Percentiles rank a stretch among this genome's conserved stretches.
phyloP scores from a whole-genome alignment of 2,113 vertebrate genomes.

The Cyprinus carpio region DNA sequence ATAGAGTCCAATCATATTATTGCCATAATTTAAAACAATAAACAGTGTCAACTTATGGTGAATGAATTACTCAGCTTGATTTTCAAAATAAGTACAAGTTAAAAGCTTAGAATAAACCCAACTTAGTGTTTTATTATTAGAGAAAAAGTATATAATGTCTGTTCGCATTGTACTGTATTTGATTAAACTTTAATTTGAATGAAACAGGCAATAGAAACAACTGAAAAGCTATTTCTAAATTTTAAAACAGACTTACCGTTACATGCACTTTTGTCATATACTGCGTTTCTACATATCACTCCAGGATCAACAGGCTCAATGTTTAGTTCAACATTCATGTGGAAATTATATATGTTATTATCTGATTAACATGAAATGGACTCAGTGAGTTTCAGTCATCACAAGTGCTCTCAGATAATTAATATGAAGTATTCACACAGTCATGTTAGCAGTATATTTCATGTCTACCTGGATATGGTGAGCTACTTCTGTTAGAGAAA shows the following conservation, averaged over 20 bases:
- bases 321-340: not conserved
- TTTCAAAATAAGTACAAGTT: not conserved
- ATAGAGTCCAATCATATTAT: not conserved
- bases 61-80: not conserved
- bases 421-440: not conserved
- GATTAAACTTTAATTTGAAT: too few species aligned
- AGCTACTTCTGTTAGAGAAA: not conserved
- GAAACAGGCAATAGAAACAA: not conserved
- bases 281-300: not conserved
- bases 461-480: not conserved
- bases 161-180: not conserved
- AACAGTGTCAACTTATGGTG: too few species aligned
- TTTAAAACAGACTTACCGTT: not conserved
- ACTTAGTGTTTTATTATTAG: too few species aligned
- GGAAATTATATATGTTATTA: not conserved
- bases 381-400: not conserved
- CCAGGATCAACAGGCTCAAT: not conserved
- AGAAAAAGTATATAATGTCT: not conserved
- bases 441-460: not conserved
- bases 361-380: not conserved
- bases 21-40: not conserved
- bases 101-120: not conserved
- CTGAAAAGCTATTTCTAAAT: not conserved
- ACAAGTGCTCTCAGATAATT: not conserved
- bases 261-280: not conserved